Conservation (phyloP, 1,140 invertebrate species). For the Aporrectodea caliginosa region DNA sequence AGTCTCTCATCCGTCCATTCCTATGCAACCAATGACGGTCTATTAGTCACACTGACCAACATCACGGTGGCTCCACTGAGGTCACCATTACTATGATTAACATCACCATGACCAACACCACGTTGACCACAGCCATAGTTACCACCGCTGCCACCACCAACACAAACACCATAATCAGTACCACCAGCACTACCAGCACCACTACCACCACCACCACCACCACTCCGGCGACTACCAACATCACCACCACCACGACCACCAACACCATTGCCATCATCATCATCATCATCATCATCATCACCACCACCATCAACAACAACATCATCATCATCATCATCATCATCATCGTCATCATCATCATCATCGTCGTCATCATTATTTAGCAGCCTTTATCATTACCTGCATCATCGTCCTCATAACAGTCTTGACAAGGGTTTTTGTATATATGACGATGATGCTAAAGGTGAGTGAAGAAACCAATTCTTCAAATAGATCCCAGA, state of each 20-base stretch:
- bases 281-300: not conserved
- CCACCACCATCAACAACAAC: not conserved
- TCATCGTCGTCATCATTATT: not conserved
- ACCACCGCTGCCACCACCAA: not conserved
- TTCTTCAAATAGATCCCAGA: not conserved
- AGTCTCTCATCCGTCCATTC: slow-evolving; percentile 33
- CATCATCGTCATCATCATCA: not conserved
- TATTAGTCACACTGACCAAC: too few relatives aligned
- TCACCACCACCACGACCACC: too few relatives aligned
- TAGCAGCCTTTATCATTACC: not conserved
- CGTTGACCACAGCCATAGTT: not conserved
- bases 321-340: not conserved
- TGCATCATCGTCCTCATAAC: not conserved
- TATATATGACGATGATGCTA: not conserved
- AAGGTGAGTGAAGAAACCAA: not conserved
- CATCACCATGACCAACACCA: not conserved
- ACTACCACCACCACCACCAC: not conserved
- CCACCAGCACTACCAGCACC: not conserved
- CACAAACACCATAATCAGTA: not conserved
- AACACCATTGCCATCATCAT: not conserved
- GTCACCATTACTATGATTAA: too few relatives aligned
- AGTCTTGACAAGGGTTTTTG: not conserved
- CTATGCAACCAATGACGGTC: too few relatives aligned
- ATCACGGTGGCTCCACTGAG: too few relatives aligned
- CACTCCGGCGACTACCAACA: not conserved